A percentile compares a stretch with the other conserved stretches of the same genome.
These are phyloP conservation scores for Drosophila nigritarsus DNA, from an alignment of 2,888 invertebrate genomes.

Conservation along the genomic window DNA sequence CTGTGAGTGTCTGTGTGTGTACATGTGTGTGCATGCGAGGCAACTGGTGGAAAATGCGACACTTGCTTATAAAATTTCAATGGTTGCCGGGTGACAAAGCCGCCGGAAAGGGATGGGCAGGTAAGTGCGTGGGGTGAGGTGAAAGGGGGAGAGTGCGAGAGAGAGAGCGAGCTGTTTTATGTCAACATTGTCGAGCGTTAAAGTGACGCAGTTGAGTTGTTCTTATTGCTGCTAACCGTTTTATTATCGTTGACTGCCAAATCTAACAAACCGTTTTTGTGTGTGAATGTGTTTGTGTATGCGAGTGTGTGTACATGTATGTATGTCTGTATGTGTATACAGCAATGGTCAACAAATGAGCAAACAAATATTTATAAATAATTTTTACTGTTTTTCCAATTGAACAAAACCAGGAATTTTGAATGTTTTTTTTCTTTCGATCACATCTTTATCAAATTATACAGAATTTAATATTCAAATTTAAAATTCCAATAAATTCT, in stretches of 20 bases:
- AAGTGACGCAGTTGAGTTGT: slow-evolving; percentile 39
- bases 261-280: slow-evolving; percentile 4
- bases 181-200: slow-evolving; percentile 11
- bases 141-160: not conserved
- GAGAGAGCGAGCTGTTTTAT: not conserved
- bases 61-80: slow-evolving; percentile 46
- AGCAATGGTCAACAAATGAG: not conserved
- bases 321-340: not conserved
- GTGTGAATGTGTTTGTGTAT: not conserved
- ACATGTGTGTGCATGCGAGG: slow-evolving; percentile 8
- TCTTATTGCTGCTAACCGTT: slow-evolving; percentile 22
- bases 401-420: not conserved
- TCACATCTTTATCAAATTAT: not conserved
- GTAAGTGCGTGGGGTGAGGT: not conserved
- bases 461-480: not conserved
- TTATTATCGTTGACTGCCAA: slow-evolving; percentile 5
- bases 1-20: slow-evolving; percentile 10
- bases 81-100: slow-evolving; percentile 26
- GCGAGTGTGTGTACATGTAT: not conserved
- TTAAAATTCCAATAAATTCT: not conserved
- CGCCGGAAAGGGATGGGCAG: not conserved
- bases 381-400: not conserved
- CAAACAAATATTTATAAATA: not conserved
- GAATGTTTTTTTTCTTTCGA: not conserved
- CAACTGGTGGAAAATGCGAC: slow-evolving; percentile 48